Percentiles rank a stretch among this genome's conserved stretches.
phyloP scores from a whole-genome alignment of 2,113 vertebrate species.

The Phocoena phocoena region DNA sequence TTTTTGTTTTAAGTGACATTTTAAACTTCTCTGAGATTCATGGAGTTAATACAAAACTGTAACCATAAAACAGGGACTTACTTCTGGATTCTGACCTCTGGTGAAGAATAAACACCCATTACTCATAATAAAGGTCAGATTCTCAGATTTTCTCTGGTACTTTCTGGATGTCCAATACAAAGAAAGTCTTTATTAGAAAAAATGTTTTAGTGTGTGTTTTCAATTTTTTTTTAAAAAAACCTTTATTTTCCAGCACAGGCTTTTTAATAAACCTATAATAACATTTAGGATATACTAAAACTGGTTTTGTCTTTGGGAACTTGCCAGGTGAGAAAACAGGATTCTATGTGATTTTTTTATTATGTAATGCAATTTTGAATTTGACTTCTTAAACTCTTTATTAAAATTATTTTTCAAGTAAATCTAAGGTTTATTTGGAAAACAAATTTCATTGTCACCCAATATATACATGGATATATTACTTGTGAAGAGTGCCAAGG shows the following conservation, averaged over 20 bases:
- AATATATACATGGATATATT: neutral
- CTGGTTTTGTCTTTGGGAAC: constrained; percentile 4
- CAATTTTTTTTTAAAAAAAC: neutral
- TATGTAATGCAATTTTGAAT: neutral
- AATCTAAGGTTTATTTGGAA: constrained; percentile 17
- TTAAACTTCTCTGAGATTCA: constrained; percentile 21
- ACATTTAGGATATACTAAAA: neutral
- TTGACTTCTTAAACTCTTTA: constrained; percentile 29
- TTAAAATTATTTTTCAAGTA: constrained; percentile 35
- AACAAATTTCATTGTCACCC: neutral
- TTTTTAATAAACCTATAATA: constrained; percentile 28
- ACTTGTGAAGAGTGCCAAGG: neutral
- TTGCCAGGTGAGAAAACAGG: neutral
- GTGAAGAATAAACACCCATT: constrained; percentile 1
- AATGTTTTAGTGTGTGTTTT: neutral
- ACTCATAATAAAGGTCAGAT: neutral
- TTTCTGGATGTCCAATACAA: constrained; percentile 25
- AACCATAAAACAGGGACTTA: neutral
- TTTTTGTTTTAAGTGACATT: constrained; percentile 10
- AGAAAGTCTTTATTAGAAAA: constrained; percentile 32
- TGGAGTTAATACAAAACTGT: constrained; percentile 20
- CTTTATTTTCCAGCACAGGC: neutral
- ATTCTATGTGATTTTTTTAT: neutral
- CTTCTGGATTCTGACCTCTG: constrained; percentile 54
- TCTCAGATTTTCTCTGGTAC: neutral